Percentiles rank a stretch among this genome's conserved stretches.
These are phyloP conservation scores for Tipula vernalis DNA, from an alignment of 2,888 invertebrate genomes.

Conservation along the genomic window DNA sequence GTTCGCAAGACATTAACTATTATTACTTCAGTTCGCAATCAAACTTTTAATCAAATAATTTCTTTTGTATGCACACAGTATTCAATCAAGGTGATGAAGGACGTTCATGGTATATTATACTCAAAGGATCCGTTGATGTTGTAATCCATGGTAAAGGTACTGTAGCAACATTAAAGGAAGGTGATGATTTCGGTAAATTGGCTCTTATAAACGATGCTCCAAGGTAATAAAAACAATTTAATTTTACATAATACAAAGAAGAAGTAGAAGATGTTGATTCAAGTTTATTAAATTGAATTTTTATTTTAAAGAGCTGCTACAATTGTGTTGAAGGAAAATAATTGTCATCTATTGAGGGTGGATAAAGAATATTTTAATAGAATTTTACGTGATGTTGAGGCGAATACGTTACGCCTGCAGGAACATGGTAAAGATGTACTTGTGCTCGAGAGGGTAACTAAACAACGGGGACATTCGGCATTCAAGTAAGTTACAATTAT, in stretches of 20 bases:
- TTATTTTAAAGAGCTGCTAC: slow-evolving; percentile 53
- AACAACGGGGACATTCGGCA: slow-evolving; percentile 40
- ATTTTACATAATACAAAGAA: neutral
- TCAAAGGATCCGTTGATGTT: slow-evolving; percentile 72
- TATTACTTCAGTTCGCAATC: neutral
- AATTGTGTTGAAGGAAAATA: slow-evolving; percentile 66
- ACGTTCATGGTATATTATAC: slow-evolving; percentile 71
- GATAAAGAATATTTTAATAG: slow-evolving; percentile 79
- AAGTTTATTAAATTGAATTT: neutral
- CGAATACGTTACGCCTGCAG: slow-evolving; percentile 73
- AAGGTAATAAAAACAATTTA: slow-evolving; percentile 39
- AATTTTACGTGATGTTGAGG: slow-evolving; percentile 70
- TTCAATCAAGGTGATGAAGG: slow-evolving; percentile 79
- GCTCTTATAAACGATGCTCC: slow-evolving; percentile 76
- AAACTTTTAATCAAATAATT: neutral
- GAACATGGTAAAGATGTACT: slow-evolving; percentile 75
- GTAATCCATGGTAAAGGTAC: slow-evolving; percentile 75
- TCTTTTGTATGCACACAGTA: slow-evolving; percentile 36
- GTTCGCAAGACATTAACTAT: neutral
- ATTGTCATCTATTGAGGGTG: slow-evolving; percentile 70
- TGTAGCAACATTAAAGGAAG: slow-evolving; percentile 67
- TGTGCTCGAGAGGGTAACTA: slow-evolving; percentile 59
- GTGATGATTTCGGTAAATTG: slow-evolving; percentile 79
- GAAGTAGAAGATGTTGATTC: neutral
- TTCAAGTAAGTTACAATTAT: slow-evolving; percentile 43